A percentile compares a stretch with the other conserved stretches of the same genome.
Conservation (phyloP, 2,113 vertebrate genomes). For the Chaenogobius annularis region DNA sequence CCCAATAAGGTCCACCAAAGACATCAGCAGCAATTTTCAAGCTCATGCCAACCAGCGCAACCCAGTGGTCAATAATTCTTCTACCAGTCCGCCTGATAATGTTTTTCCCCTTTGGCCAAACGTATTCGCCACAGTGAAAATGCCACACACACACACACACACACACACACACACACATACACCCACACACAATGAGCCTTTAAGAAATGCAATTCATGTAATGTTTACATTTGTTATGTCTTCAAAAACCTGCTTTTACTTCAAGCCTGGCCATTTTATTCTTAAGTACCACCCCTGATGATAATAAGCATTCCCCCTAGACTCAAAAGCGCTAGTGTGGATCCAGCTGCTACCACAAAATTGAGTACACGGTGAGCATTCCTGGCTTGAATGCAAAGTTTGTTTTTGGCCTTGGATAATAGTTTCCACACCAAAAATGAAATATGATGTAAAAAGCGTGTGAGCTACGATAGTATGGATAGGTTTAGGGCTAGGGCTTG, state of each 20-base stretch:
- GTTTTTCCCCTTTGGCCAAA: constrained; percentile 32
- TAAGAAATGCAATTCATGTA: constrained; percentile 8
- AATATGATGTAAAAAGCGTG: not conserved
- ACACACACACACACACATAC: constrained; percentile 17
- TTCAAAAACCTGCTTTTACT: constrained; percentile 17
- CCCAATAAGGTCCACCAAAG: constrained; percentile 28
- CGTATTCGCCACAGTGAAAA: constrained; percentile 19
- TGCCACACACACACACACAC: constrained; percentile 12
- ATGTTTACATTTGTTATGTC: constrained; percentile 27
- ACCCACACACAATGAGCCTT: not conserved
- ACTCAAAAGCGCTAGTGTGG: constrained; percentile 4
- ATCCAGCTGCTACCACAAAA: constrained; percentile 4
- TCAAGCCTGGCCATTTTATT: not conserved
- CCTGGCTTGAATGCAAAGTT: constrained; percentile 1
- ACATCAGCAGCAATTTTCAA: constrained; percentile 37
- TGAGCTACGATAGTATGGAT: not conserved
- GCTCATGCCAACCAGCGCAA: constrained; percentile 27
- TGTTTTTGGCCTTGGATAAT: constrained; percentile 1
- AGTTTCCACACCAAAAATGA: not conserved
- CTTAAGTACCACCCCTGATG: constrained; percentile 4
- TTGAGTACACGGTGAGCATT: not conserved
- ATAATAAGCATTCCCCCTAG: constrained; percentile 3
- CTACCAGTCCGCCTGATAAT: constrained; percentile 16
- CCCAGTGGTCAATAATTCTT: constrained; percentile 47
- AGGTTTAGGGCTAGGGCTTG: too few relatives aligned